Evolutionary conservation across 2,113 vertebrate species (phyloP), one percentile per base, ranked within the genome.

Genomic region (Dermatemys mawii): DNA sequence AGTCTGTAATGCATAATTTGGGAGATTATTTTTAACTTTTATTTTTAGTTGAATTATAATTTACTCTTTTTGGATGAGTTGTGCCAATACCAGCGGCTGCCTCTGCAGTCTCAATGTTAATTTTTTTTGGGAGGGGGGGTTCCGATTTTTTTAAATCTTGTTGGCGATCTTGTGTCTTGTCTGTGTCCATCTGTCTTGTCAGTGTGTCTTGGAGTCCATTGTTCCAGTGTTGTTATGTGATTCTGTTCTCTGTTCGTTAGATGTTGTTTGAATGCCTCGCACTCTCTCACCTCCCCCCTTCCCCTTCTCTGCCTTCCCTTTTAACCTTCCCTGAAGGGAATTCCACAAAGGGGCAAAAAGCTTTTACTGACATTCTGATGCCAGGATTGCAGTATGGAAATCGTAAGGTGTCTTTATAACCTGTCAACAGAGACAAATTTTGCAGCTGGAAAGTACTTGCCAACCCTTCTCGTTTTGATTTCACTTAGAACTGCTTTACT

Each of bases 231-330:
- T 29, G 96, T 98, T 97, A 97, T 87, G 98, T 99, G 99, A 99
- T 99, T 99, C 98, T 99, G 98, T 99, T 99, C 98, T 99, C 98
- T 99, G 99, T 99, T 98, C 38, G 98, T 98, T 97, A 98, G 97
- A 97, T 92, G 96, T 96, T 98, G 97, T 98, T 95, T 96, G 97
- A 98, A 97, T 91, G 97, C 14, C 80, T 95, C 0, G 2, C 93
- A 94, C 90, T 92, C 67, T 95, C 38, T 7, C 35, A 50, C 95
- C 92, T 83, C 81, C 91, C 78, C 27, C 55, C 24, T 1, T 55
- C 90, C 87, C 95, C 84, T 21, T 83, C 44, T 91, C 83, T 73
- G 90, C 53, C 95, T 85, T 70, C 96, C 92, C 83, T 96, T 46
- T 96, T 89, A 86, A 90, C 91, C 89, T 94, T 81, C 60, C 84